Evolutionary conservation across 1,140 invertebrate genomes (phyloP), one percentile per base, ranked within the genome.

Genomic region (Drosophila oshimai): DNA sequence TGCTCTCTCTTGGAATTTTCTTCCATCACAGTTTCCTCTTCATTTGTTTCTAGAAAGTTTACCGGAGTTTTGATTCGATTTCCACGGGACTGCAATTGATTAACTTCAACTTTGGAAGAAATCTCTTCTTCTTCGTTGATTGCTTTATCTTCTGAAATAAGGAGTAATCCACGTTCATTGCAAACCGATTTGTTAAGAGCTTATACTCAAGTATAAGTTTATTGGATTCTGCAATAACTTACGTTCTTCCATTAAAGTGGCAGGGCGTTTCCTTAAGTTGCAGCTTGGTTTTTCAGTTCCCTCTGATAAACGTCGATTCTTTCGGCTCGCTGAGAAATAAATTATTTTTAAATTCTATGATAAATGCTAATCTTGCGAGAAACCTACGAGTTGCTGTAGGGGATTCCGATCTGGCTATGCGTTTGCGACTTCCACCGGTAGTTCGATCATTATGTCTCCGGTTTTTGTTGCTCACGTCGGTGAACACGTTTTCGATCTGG

Each of bases 321-420:
- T 46, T 22, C 37, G 53, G n/a, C 10, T 29, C 3, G 49, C 65
- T 69, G 31, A 13, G 2, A 51, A 18, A 9, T 10, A 26, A 17
- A 50, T 22, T 0, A 5, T 7, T 4, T 6, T 24, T 4, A 17
- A 7, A 17, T 22, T 4, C 1, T 6, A 6, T 1, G n/a, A 33
- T n/a, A n/a, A 7, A n/a, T 7, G 20, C 15, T 7, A 24, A 3
- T n/a, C n/a, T 13, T 22, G 3, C 2, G 2, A 6, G 1, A 3
- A 15, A 34, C 49, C 9, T 51, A 76, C 73, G 33, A 1, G 55
- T 71, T 6, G n/a, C 12, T 34, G 22, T n/a, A 9, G 74, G 34
- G n/a, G 64, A 60, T 7, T 22, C 73, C 7, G 65, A 47, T 24
- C 45, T 26, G 9, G 29, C 49, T 3, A n/a, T 0, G 0, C 73